Conservation (phyloP, 2,888 invertebrate genomes). For the Orthosia gracilis region DNA sequence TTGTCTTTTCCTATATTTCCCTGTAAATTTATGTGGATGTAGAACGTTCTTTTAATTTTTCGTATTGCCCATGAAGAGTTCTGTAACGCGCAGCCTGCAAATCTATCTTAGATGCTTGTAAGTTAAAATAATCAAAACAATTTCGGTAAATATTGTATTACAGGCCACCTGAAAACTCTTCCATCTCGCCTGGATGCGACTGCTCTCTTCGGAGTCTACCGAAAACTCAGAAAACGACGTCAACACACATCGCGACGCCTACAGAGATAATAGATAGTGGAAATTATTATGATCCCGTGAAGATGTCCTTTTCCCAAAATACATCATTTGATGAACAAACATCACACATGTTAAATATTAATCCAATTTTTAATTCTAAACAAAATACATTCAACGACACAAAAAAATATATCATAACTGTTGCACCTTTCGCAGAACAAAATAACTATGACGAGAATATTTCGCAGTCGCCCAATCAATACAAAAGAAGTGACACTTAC, state of each 20-base stretch:
- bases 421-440: constrained; percentile 4
- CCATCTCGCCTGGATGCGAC: constrained; percentile 39
- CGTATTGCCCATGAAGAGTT: not conserved
- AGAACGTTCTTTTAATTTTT: not conserved
- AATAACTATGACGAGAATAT: constrained; percentile 6
- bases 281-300: constrained; percentile 31
- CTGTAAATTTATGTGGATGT: no score
- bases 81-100: not conserved
- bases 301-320: not conserved
- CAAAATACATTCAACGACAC: not conserved
- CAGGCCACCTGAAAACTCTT: constrained; percentile 45
- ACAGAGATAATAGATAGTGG: constrained; percentile 20
- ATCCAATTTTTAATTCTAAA: not conserved
- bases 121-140: not conserved
- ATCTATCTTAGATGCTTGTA: not conserved
- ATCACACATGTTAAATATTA: constrained; percentile 9
- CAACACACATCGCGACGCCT: not conserved
- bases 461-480: not conserved
- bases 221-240: constrained; percentile 1
- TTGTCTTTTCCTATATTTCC: not conserved
- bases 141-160: constrained; percentile 24
- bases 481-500: constrained; percentile 26
- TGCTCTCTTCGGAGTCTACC: constrained; percentile 32
- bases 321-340: constrained; percentile 13
- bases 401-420: not conserved